These are phyloP conservation scores for Dreissena polymorpha DNA, from an alignment of 1,140 invertebrate species.

Conservation along the genomic window DNA sequence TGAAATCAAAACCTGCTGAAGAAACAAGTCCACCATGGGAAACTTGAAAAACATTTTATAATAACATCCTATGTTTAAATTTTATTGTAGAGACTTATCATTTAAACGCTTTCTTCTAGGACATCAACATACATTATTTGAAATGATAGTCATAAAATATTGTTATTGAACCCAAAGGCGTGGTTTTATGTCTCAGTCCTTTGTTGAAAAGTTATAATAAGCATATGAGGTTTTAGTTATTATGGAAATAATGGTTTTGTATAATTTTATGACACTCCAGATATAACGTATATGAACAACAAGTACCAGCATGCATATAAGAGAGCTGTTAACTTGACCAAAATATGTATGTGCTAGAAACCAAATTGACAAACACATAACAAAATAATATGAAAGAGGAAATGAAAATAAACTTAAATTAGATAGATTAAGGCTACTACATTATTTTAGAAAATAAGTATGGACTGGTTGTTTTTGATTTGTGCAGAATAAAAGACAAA, in stretches of 20 bases:
- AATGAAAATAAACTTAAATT: no score
- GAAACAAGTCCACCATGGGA: background rate
- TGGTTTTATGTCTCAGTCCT: background rate
- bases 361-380: no score
- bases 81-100: slow-evolving; percentile 29
- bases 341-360: no score
- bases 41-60: slow-evolving; percentile 9
- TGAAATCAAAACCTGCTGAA: background rate
- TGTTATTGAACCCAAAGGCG: background rate
- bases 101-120: background rate
- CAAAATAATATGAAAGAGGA: no score
- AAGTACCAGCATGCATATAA: no score
- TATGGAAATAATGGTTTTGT: background rate
- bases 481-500: no score
- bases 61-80: slow-evolving; percentile 41
- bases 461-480: no score
- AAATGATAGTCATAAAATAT: slow-evolving; percentile 54
- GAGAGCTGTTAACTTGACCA: no score
- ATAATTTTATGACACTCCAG: no score
- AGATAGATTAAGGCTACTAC: no score
- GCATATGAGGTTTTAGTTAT: background rate
- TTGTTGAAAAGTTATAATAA: slow-evolving; percentile 7
- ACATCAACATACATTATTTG: slow-evolving; percentile 38
- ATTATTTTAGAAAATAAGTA: no score
- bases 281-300: no score